Base-by-base conservation (phyloP, 2,888 invertebrate genomes). In the Tineola bisselliella region DNA sequence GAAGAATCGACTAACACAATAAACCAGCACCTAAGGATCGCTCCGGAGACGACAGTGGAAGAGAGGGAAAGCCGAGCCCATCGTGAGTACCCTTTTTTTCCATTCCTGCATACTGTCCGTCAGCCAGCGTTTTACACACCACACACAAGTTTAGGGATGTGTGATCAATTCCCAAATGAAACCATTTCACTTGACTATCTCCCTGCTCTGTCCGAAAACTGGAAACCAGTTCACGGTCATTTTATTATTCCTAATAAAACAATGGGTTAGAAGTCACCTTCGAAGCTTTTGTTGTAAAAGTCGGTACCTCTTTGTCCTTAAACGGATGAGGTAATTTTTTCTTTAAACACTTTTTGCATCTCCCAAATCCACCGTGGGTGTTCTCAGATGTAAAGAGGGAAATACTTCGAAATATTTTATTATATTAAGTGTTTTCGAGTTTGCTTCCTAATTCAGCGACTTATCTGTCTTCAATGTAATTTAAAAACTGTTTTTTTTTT, bases 171-270 rank as follows among this genome's bases (percentile, higher is more conserved):
- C n/a, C 38, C 38, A 38, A 38, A 38, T 10, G 6, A 12, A 38
- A 38, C 3, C 25, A 25, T 6, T 25, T 6, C 4, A 6, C 25
- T 25, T 25, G 2, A 2, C 25, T 25, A 25, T 38, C 38, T 38
- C 38, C 10, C 38, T 38, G n/a, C 10, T 10, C 31, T 25, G 25
- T 38, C 10, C 10, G 3, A 48, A 48, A 48, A 48, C 48, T 48
- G 48, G 48, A 48, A 48, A 48, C 17, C 48, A 17, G 48, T 17
- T 13, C n/a, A 48, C 43, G 8, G 8, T 3, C n/a, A 38, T n/a
- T 38, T 48, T 48, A 48, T 17, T 48, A 48, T 48, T 48, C 48
- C 48, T 48, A 48, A 48, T 48, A 48, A 48, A 48, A 48, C 48
- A 48, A 48, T 48, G n/a, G 48, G 15, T 48, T 48, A 48, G 17